Conservation (phyloP, 1,140 invertebrate genomes). For the Dendrolimus punctatus region DNA sequence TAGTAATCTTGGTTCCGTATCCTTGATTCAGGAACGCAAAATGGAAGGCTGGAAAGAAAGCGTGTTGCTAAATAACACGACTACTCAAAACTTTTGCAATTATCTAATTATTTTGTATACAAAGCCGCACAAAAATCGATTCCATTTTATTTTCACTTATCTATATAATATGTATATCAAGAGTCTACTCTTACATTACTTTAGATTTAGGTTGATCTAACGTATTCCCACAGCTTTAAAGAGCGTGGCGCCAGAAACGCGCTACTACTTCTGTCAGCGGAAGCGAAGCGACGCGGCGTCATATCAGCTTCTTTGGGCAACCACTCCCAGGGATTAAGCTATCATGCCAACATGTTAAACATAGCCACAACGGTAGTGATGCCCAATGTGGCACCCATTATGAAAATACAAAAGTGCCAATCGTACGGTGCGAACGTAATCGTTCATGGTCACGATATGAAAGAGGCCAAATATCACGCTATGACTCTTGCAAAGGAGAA, state of each 20-base stretch:
- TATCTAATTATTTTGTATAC: too few species aligned
- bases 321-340: constrained; percentile 89
- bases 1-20: too few species aligned
- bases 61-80: too few species aligned
- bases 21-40: too few species aligned
- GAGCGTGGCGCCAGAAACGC: constrained; percentile 93
- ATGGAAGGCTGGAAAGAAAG: too few species aligned
- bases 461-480: constrained; percentile 86
- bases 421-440: constrained; percentile 89
- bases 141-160: too few species aligned
- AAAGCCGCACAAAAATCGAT: too few species aligned
- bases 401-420: constrained; percentile 92
- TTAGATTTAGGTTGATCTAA: not conserved
- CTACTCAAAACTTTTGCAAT: too few species aligned
- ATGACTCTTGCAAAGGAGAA: constrained; percentile 82
- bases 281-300: constrained; percentile 84
- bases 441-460: constrained; percentile 88
- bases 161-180: too few species aligned
- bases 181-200: not conserved
- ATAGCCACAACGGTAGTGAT: constrained; percentile 95
- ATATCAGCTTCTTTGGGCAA: constrained; percentile 95
- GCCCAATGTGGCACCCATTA: constrained; percentile 92
- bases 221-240: constrained; percentile 81
- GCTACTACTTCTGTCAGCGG: constrained; percentile 80
- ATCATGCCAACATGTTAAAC: constrained; percentile 86